Evolutionary conservation across 1,140 invertebrate species (phyloP).

Genomic region (Habropoda laboriosa): DNA sequence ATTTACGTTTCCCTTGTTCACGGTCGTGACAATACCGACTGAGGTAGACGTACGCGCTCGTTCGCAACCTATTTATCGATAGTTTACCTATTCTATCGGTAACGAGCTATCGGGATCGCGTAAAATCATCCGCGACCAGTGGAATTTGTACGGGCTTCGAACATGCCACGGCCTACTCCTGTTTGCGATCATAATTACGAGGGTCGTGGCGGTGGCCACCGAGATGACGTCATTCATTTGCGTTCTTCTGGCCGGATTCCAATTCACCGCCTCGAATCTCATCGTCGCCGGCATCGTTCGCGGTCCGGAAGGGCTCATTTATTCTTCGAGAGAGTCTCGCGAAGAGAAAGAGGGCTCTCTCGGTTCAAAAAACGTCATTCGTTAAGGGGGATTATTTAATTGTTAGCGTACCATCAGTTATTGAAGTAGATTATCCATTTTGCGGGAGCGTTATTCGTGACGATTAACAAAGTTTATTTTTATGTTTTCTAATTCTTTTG

Average conservation of each 20-base stretch:
- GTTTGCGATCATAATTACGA: constrained; percentile 37
- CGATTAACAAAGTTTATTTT: no score
- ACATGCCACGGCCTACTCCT: neutral
- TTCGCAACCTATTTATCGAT: constrained; percentile 19
- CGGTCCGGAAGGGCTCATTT: constrained; percentile 32
- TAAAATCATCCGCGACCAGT: constrained; percentile 6
- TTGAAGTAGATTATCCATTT: no score
- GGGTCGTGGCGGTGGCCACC: constrained; percentile 8
- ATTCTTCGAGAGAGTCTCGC: constrained; percentile 6
- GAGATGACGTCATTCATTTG: constrained; percentile 41
- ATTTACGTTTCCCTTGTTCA: neutral
- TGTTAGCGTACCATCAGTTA: no score
- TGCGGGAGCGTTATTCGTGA: no score
- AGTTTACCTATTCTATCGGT: constrained; percentile 18
- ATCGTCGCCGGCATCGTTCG: constrained; percentile 19
- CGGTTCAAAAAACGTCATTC: neutral
- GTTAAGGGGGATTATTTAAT: neutral
- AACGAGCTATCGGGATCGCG: neutral
- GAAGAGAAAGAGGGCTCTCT: neutral
- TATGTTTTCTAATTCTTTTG: no score
- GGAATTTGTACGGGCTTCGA: neutral
- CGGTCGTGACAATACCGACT: no score
- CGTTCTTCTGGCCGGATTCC: constrained; percentile 44
- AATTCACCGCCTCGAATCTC: constrained; percentile 37
- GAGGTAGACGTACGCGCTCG: neutral